Conservation (phyloP, 2,797 vertebrate species). For the Gallinago stenura region DNA sequence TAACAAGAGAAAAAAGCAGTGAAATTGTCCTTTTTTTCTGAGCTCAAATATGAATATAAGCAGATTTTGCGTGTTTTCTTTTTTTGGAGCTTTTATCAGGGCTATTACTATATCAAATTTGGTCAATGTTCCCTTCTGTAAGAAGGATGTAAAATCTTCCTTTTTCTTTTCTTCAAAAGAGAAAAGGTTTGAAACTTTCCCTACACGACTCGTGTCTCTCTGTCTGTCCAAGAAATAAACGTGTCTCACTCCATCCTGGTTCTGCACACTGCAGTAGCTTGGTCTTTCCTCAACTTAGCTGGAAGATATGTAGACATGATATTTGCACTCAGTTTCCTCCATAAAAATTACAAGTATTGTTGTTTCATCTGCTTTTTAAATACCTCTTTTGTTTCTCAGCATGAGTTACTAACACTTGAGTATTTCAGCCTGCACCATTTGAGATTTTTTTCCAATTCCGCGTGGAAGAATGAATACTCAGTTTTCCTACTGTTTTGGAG, state of each 20-base stretch:
- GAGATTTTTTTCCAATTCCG: background rate
- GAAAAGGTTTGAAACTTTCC: background rate
- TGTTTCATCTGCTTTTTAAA: background rate
- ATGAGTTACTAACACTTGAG: background rate
- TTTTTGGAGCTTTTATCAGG: background rate
- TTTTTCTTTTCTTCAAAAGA: background rate
- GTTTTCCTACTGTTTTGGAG: background rate
- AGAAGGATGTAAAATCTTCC: background rate
- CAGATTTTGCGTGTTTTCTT: background rate
- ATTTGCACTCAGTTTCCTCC: background rate
- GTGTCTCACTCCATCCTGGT: background rate
- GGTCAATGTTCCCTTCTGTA: background rate
- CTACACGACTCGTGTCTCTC: background rate
- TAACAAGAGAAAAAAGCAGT: background rate
- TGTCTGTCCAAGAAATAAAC: background rate
- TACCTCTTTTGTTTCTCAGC: background rate
- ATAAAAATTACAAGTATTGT: background rate
- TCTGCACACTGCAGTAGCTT: background rate
- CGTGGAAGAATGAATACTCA: accelerated
- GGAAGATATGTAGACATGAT: background rate
- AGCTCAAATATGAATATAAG: background rate
- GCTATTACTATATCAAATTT: background rate
- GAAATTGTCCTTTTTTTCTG: background rate
- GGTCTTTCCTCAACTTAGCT: background rate
- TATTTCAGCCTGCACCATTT: background rate